Conservation (phyloP, 2,888 invertebrate genomes). For the Octodonta nipae region DNA sequence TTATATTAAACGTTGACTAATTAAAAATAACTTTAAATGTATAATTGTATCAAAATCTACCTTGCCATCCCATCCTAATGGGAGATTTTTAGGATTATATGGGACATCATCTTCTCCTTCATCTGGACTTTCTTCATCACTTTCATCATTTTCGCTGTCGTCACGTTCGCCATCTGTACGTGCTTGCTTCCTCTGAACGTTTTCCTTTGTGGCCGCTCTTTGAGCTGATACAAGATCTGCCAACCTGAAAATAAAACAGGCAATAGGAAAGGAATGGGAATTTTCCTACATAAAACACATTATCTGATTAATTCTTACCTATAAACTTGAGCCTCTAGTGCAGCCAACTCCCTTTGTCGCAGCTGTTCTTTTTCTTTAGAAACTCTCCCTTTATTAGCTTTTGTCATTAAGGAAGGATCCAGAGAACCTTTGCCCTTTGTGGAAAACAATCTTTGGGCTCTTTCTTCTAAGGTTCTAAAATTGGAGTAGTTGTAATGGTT, state of each 20-base stretch:
- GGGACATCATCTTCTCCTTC: constrained; percentile 90
- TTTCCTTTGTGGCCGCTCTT: constrained; percentile 85
- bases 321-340: constrained; percentile 81
- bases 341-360: constrained; percentile 75
- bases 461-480: constrained; percentile 75
- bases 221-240: constrained; percentile 75
- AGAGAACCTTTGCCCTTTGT: constrained; percentile 90
- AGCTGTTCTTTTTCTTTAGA: constrained; percentile 47
- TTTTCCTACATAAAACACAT: not conserved
- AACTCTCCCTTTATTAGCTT: constrained; percentile 65
- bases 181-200: constrained; percentile 95
- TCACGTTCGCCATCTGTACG: constrained; percentile 86
- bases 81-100: constrained; percentile 98
- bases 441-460: constrained; percentile 88
- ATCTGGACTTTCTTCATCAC: constrained; percentile 66
- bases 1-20: too few species aligned
- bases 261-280: not conserved
- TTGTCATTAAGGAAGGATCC: constrained; percentile 82
- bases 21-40: too few species aligned
- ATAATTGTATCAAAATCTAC: too few species aligned
- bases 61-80: constrained; percentile 98
- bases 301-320: constrained; percentile 34
- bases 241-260: constrained; percentile 39
- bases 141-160: constrained; percentile 81
- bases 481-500: not conserved